phyloP scores from a whole-genome alignment of 2,113 vertebrate genomes.

The Poicephalus gulielmi region DNA sequence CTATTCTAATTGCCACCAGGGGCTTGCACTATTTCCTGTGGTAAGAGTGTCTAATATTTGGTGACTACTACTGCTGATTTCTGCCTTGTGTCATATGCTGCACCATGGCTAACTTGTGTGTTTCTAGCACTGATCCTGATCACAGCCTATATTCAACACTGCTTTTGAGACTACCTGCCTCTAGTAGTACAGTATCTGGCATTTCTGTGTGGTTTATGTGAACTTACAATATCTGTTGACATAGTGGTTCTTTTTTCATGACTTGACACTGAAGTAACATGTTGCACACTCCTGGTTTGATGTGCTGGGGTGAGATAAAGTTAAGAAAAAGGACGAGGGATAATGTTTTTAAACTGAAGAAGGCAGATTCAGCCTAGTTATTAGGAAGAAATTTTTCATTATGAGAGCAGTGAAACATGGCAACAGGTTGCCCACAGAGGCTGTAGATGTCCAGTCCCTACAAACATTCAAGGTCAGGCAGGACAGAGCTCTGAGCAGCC shows the following conservation, averaged over 20 bases:
- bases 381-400: background rate
- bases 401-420: background rate
- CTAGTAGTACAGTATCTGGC: background rate
- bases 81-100: background rate
- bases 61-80: background rate
- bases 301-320: background rate
- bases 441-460: background rate
- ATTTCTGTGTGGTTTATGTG: background rate
- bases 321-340: background rate
- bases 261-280: background rate
- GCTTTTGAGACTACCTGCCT: background rate
- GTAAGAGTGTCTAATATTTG: background rate
- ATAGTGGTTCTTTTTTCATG: background rate
- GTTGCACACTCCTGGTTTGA: background rate
- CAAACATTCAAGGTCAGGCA: background rate
- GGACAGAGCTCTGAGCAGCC: background rate
- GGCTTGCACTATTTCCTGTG: background rate
- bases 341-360: background rate
- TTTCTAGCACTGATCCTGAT: background rate
- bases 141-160: background rate
- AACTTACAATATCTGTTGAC: background rate
- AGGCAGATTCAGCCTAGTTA: background rate
- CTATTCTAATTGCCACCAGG: background rate
- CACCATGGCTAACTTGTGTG: background rate
- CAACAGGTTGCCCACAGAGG: background rate